A percentile compares a stretch with the other conserved stretches of the same genome.
These are phyloP conservation scores for Megaceryle maxima DNA, from an alignment of 2,113 vertebrate species.

Conservation along the genomic window DNA sequence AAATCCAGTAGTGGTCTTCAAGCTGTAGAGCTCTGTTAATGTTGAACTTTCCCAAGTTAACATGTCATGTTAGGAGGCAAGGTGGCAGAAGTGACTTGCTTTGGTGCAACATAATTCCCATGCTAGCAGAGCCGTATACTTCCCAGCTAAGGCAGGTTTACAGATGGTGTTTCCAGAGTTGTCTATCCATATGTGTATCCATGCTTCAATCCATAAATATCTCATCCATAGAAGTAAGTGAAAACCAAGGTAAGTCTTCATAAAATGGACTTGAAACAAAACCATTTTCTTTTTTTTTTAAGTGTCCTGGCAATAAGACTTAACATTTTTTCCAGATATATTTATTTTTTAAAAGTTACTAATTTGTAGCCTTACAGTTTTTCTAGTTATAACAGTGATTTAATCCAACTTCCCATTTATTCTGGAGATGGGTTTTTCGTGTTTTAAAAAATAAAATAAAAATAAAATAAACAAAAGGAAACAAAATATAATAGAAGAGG, in stretches of 20 bases:
- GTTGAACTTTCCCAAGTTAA: background rate
- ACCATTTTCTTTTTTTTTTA: background rate
- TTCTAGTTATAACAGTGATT: constrained; percentile 60
- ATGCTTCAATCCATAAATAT: background rate
- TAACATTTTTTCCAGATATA: background rate
- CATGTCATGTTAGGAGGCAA: background rate
- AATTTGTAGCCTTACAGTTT: constrained; percentile 55
- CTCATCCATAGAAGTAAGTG: background rate
- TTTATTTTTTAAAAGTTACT: background rate
- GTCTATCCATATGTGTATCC: background rate
- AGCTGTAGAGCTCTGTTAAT: background rate
- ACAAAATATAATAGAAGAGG: no score
- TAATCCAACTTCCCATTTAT: constrained; percentile 45
- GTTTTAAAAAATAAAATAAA: background rate
- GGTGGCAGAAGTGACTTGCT: background rate
- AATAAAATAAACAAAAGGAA: background rate
- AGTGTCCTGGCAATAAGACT: background rate
- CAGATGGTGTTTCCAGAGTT: background rate
- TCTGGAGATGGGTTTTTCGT: background rate
- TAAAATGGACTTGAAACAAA: background rate
- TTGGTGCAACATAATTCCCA: background rate
- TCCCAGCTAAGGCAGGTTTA: background rate
- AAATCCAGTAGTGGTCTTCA: background rate
- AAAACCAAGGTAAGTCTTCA: background rate
- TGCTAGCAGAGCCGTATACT: background rate